Base-by-base conservation (phyloP, 2,113 vertebrate genomes). In the Nesoenas mayeri region DNA sequence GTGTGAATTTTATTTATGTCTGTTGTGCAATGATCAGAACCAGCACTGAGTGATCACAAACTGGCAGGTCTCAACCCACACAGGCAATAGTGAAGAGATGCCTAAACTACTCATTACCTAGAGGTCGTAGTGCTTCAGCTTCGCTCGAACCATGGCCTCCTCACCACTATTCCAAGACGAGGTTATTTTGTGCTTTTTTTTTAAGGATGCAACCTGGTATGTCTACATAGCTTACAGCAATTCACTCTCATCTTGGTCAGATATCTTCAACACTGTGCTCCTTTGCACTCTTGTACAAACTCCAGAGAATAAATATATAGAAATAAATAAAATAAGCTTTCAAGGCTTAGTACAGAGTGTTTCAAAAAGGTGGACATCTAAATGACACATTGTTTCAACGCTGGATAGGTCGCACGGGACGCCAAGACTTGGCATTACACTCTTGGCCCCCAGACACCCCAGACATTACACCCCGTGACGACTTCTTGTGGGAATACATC, bases 291-390 rank as follows among this genome's bases (percentile, higher is more conserved):
- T 32, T 32, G 10, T 69, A 25, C 5, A 29, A 71, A 57, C 69
- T 48, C 38, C 15, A 42, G 54, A 82, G 72, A 50, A 58, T 71
- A 42, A 61, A 77, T 70, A 24, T 20, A n/a, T 44, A 81, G 65
- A 40, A 87, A 91, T 74, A 95, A 95, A 83, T 73, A 32, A 79
- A 64, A 85, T 25, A 88, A 69, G 25, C 26, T 78, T 85, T 72
- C 34, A 61, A 50, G 50, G 38, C 32, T 47, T 47, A 47, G 44
- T 19, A 47, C 44, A 47, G 17, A 14, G 44, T 47, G 44, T 47
- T 47, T 47, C 18, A 19, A 47, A 47, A 47, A 47, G 44, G 44
- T 47, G 18, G 44, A 47, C 18, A 4, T 18, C 18, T 47, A 47
- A 19, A 47, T 47, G 44, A 47, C 44, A 47, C 44, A 7, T 18